A percentile compares a stretch with the other conserved stretches of the same genome.
Evolutionary conservation across 2,113 vertebrate genomes (phyloP).

Genomic region (Podarcis raffonei): DNA sequence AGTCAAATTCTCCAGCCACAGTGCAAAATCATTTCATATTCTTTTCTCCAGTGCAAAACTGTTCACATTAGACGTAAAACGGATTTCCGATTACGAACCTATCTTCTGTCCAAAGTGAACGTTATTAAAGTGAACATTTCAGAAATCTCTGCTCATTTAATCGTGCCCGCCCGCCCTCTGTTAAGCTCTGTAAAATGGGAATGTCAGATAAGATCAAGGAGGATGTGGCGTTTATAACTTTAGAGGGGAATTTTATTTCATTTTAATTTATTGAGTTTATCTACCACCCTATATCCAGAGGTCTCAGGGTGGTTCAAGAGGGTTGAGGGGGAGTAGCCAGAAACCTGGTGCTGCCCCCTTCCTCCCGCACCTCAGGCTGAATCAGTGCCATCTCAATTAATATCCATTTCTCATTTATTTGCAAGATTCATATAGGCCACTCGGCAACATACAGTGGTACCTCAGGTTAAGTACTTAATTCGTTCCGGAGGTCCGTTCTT

Average conservation of each 20-base stretch:
- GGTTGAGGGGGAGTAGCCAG: not conserved
- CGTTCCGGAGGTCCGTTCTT: too few relatives aligned
- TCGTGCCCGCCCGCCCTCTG: not conserved
- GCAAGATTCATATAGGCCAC: too few relatives aligned
- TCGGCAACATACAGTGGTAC: too few relatives aligned
- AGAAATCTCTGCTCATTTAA: not conserved
- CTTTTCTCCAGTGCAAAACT: not conserved
- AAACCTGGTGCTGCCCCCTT: too few relatives aligned
- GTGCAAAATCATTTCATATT: not conserved
- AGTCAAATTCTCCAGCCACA: too few relatives aligned
- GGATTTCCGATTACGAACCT: not conserved
- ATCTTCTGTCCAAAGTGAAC: not conserved
- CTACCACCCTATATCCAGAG: too few relatives aligned
- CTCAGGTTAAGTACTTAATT: too few relatives aligned
- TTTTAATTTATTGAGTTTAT: too few relatives aligned
- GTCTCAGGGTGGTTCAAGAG: not conserved
- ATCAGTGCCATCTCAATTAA: not conserved
- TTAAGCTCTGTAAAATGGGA: not conserved
- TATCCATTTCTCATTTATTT: too few relatives aligned
- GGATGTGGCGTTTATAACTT: not conserved
- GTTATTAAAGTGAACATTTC: not conserved
- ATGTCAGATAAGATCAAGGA: not conserved
- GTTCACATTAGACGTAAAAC: not conserved
- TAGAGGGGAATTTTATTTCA: too few relatives aligned
- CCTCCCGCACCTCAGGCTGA: fast-evolving